Evolutionary conservation across 2,888 invertebrate genomes (phyloP).

Genomic region (Hyppa rectilinea): DNA sequence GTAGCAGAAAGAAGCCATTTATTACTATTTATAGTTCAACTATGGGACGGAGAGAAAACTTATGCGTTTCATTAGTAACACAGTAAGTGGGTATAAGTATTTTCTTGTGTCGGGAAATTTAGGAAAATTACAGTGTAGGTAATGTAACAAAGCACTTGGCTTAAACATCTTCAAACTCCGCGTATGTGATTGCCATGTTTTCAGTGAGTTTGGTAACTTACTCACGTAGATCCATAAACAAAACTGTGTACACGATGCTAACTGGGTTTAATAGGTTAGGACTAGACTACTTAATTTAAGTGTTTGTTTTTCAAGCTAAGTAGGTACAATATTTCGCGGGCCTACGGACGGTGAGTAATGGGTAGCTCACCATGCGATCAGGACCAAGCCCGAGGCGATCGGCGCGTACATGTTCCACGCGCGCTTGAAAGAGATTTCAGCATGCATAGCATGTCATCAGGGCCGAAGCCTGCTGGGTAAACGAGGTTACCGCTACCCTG

Average conservation of each 20-base stretch:
- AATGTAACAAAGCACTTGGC: background rate
- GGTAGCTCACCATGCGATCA: too few species aligned
- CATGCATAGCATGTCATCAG: too few species aligned
- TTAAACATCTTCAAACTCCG: constrained; percentile 34
- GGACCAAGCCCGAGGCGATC: too few species aligned
- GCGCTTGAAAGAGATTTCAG: too few species aligned
- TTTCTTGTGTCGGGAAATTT: background rate
- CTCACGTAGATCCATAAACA: constrained; percentile 26
- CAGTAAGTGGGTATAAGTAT: background rate
- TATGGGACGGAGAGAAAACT: background rate
- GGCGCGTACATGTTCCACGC: too few species aligned
- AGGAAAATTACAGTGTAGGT: background rate
- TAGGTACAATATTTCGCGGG: too few species aligned
- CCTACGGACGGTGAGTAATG: too few species aligned
- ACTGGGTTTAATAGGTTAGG: constrained; percentile 9
- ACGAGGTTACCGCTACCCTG: too few species aligned
- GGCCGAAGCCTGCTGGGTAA: too few species aligned
- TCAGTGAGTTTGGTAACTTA: constrained; percentile 23
- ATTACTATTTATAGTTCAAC: too few species aligned
- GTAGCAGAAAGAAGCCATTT: background rate
- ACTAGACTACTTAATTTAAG: constrained; percentile 15
- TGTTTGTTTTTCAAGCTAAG: constrained; percentile 1
- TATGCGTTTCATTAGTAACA: background rate
- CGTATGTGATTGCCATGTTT: constrained; percentile 31
- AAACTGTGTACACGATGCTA: constrained; percentile 10